Conservation (phyloP, 2,113 vertebrate species). For the Pelvicachromis taeniatus region DNA sequence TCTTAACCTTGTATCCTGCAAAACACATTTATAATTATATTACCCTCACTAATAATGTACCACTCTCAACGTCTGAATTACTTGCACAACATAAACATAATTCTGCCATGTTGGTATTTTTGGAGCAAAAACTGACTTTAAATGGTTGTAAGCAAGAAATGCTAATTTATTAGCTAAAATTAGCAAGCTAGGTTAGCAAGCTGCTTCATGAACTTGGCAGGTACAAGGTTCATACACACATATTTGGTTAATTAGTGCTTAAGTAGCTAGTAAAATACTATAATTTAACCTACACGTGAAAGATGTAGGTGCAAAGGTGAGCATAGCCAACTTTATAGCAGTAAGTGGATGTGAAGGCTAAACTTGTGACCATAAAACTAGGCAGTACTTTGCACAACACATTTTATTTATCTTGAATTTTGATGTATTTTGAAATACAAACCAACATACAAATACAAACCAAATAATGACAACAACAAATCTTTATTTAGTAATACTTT, state of each 20-base stretch:
- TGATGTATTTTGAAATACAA: neutral
- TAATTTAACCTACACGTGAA: neutral
- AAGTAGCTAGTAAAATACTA: neutral
- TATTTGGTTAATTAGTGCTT: neutral
- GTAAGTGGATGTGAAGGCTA: neutral
- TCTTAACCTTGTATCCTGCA: neutral
- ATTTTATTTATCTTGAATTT: neutral
- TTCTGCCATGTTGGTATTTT: neutral
- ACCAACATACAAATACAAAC: neutral
- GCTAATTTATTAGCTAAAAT: neutral
- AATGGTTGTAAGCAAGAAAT: neutral
- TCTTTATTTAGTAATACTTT: neutral
- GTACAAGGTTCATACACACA: neutral
- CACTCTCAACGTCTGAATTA: neutral
- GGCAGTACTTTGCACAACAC: neutral
- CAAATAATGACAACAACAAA: neutral
- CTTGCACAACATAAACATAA: neutral
- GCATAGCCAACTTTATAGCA: neutral
- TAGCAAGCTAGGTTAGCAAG: neutral
- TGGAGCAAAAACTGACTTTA: neutral
- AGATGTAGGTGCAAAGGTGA: neutral
- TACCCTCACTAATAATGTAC: neutral
- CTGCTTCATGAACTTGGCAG: neutral
- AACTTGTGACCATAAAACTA: neutral
- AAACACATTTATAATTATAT: neutral